Base-by-base conservation (phyloP, 2,113 vertebrate genomes). In the Collichthys lucidus region DNA sequence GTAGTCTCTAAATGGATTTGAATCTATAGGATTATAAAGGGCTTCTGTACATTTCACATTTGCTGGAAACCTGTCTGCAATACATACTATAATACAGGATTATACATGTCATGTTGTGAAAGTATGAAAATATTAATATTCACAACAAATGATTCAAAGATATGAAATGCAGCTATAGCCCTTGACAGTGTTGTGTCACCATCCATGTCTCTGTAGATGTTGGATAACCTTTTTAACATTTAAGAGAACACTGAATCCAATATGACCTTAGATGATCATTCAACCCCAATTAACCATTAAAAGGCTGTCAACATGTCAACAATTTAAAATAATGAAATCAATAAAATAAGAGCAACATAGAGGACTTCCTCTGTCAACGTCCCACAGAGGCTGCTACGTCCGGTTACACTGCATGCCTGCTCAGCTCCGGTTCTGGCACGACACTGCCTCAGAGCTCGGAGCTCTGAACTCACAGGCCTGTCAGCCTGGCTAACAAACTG, bases 1-100 rank as follows among this genome's bases (percentile, higher is more conserved):
- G 67, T 71, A 35, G 7, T 40, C 65, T 75, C 24, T 40, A 56
- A 77, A 83, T 68, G 11, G 24, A 82, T 87, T 65, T 57, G 55
- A 86, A 74, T 83, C 40, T 56, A 42, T n/a, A 47, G 35, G 52
- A 73, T 68, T 67, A 19, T 26, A 55, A 14, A 67, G 12, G 8
- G 24, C 9, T 29, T 14, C 6, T 29, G 59, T 59, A 8, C 14
- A 42, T 10, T 29, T 42, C 22, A 44, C 59, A 24, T 60, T 42
- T 70, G 22, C 53, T 22, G 17, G 6, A 73, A 53, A 61, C 17
- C 3, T 26, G 50, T 11, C 20, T 22, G 29, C 29, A 29, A 29
- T 9, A 4, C 22, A 26, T 26, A 26, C 47, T 22, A 26, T 26
- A 26, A 20, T 56, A 55, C 19, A 14, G 44, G 15, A 60, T 6